Conservation (phyloP, 2,888 invertebrate genomes). For the Cantharis lateralis region DNA sequence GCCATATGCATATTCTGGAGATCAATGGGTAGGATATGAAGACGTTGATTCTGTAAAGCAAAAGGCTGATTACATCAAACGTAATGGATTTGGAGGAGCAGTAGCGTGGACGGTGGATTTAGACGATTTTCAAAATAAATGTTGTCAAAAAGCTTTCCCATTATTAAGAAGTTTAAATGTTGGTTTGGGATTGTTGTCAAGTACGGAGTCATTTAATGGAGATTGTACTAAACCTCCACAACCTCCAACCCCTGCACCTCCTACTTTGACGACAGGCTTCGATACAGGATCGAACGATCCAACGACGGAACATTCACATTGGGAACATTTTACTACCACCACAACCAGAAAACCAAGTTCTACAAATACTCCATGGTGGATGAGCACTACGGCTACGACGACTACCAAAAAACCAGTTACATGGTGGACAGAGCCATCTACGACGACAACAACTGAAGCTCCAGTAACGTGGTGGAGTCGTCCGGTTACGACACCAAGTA, state of each 20-base stretch:
- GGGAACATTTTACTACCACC: conserved; percentile 38
- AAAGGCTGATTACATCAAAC: conserved; percentile 76
- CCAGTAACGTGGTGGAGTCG: conserved; percentile 31
- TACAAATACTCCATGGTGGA: conserved; percentile 44
- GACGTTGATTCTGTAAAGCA: conserved; percentile 75
- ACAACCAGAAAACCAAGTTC: conserved; percentile 35
- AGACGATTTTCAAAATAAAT: conserved; percentile 85
- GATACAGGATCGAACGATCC: conserved; percentile 58
- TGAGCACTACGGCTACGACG: conserved; percentile 40
- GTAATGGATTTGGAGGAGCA: conserved; percentile 77
- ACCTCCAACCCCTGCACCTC: conserved; percentile 76
- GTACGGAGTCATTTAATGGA: conserved; percentile 58
- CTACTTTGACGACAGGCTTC: conserved; percentile 72
- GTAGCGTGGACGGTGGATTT: conserved; percentile 88
- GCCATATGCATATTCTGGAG: conserved; percentile 76
- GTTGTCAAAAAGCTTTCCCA: conserved; percentile 80
- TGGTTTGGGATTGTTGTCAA: conserved; percentile 67
- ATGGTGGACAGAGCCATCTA: conserved; percentile 43
- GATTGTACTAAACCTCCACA: conserved; percentile 74
- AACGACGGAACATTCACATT: conserved; percentile 38
- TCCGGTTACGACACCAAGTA: background rate
- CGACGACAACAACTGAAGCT: conserved; percentile 37
- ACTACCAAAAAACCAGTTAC: conserved; percentile 40
- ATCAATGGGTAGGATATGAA: conserved; percentile 92
- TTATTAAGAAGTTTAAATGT: conserved; percentile 77